Evolutionary conservation across 2,113 vertebrate genomes (phyloP).

Genomic region (Dipodomys merriami): DNA sequence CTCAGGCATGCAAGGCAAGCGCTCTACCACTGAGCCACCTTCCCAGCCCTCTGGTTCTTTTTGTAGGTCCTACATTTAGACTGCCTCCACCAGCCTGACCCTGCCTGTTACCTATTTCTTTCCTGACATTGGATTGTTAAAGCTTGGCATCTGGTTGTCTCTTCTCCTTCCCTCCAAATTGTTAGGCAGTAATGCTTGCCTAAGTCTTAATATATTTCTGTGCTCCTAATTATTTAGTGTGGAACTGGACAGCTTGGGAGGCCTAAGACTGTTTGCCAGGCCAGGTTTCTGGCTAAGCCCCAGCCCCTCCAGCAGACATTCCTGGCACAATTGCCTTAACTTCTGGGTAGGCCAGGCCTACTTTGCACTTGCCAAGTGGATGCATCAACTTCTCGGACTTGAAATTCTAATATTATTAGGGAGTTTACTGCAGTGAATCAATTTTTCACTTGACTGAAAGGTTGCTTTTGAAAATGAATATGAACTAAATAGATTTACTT

Average conservation of each 20-base stretch:
- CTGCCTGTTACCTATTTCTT: not conserved
- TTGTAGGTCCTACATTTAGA: not conserved
- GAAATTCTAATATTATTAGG: not conserved
- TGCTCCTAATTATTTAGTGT: not conserved
- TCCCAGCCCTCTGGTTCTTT: not conserved
- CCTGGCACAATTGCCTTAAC: not conserved
- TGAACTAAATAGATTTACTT: not conserved
- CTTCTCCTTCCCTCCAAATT: not conserved
- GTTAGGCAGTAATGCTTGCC: not conserved
- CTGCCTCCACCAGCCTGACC: not conserved
- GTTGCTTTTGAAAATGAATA: not conserved
- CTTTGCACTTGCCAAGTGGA: not conserved
- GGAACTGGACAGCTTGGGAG: not conserved
- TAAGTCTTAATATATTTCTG: not conserved
- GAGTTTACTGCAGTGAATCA: not conserved
- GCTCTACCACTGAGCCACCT: too few species aligned
- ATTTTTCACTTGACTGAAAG: not conserved
- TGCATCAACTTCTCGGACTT: not conserved
- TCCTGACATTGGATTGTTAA: not conserved
- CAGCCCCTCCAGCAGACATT: not conserved
- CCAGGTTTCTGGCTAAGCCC: not conserved
- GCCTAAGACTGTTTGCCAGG: not conserved
- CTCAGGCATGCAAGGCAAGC: too few species aligned
- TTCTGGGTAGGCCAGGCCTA: not conserved
- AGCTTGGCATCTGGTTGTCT: not conserved